Evolutionary conservation across 2,888 invertebrate genomes (phyloP).

Genomic region (Entomobrya proxima): DNA sequence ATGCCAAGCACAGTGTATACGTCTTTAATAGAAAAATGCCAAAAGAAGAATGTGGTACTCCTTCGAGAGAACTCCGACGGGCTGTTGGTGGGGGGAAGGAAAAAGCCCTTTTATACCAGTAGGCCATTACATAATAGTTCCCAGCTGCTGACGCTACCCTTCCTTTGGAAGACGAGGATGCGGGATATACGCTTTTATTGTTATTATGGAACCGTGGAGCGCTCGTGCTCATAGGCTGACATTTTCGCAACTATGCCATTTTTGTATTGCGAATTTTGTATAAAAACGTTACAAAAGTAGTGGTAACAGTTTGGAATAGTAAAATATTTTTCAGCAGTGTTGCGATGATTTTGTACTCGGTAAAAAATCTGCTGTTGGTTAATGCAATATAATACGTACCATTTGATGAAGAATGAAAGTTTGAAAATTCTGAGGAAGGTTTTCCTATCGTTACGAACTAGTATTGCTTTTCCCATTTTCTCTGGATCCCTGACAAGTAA

Average conservation of each 20-base stretch:
- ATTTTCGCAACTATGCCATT: not conserved
- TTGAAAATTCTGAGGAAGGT: no score
- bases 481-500: not conserved
- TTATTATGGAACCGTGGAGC: not conserved
- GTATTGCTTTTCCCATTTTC: constrained; percentile 19
- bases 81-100: not conserved
- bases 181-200: not conserved
- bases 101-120: not conserved
- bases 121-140: constrained; percentile 10
- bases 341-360: no score
- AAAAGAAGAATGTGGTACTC: not conserved
- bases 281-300: no score
- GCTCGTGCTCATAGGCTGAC: not conserved
- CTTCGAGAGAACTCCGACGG: not conserved
- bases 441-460: no score
- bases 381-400: not conserved
- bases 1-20: not conserved
- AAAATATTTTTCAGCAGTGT: no score
- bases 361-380: no score
- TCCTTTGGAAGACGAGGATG: not conserved
- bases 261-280: constrained; percentile 7
- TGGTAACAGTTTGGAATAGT: no score
- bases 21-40: constrained; percentile 29
- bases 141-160: not conserved
- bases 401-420: not conserved